Evolutionary conservation across 2,113 vertebrate genomes (phyloP), one percentile per base, ranked within the genome.

Genomic region (Pteropus alecto): DNA sequence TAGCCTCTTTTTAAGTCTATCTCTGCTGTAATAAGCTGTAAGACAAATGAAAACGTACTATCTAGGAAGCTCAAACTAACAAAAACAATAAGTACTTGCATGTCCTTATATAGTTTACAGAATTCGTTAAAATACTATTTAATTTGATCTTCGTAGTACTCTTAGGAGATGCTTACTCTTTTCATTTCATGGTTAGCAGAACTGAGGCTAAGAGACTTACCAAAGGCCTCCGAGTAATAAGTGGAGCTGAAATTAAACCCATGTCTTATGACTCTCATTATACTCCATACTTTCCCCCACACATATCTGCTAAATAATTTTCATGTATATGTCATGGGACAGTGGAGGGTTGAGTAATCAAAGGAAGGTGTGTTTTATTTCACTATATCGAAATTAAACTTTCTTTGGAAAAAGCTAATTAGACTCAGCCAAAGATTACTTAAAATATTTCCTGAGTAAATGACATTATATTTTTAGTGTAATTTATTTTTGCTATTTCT

Each of bases 401-500:
- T 91, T 71, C 18, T 84, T 67, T 79, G 54, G 35, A 35, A 77
- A 86, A 92, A 87, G 38, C 48, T 90, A 61, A 30, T 35, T 74
- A 73, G 18, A 18, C 26, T 94, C 54, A 77, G 26, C 8, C 79
- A 14, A 63, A 90, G 71, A 76, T 35, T 82, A 71, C 15, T 73
- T 26, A 76, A 73, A 90, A 87, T 89, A 12, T 87, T 95, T 94
- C 16, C 70, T 85, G 35, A 48, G 26, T 86, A 84, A 79, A 71
- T 48, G 38, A 65, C 51, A 84, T 84, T 4, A 13, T 18, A 35
- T 77, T 97, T 97, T 83, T 48, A 76, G 87, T 84, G 33, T 70
- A 2, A 46, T 54, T 51, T 63, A 24, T 86, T 48, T 92, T 63
- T 28, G 11, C 7, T 79, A 24, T 33, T 90, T 86, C 46, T 61